A percentile compares a stretch with the other conserved stretches of the same genome.
Conservation (phyloP, 2,113 vertebrate species). For the Mionectes macconnelli region DNA sequence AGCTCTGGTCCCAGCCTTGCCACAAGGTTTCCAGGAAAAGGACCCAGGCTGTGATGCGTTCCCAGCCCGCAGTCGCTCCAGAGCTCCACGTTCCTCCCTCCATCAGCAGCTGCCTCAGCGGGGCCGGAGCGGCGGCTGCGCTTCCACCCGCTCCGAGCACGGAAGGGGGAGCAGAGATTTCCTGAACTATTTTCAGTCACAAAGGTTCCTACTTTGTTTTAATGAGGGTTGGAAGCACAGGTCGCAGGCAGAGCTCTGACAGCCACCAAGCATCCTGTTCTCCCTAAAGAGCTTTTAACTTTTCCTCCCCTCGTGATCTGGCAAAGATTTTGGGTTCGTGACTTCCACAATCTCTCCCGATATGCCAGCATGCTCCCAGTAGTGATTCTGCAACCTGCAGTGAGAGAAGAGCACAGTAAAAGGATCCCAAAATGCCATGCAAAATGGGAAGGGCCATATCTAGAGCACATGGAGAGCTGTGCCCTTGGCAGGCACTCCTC, state of each 20-base stretch:
- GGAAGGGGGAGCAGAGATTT: not conserved
- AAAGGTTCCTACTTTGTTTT: not conserved
- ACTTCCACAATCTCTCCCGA: constrained; percentile 23
- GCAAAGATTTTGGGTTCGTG: not conserved
- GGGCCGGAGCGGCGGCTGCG: not conserved
- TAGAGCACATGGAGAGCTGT: not conserved
- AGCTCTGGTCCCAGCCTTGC: not conserved
- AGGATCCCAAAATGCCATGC: not conserved
- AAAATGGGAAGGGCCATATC: not conserved
- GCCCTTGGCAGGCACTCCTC: not conserved
- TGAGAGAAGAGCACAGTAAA: not conserved
- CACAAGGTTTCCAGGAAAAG: constrained; percentile 40
- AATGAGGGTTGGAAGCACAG: not conserved
- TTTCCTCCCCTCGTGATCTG: not conserved
- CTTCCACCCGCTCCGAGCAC: not conserved
- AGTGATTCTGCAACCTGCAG: constrained; percentile 66
- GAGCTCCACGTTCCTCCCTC: not conserved
- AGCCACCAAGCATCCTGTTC: not conserved
- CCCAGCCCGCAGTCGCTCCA: not conserved
- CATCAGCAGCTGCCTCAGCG: not conserved
- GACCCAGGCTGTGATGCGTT: not conserved
- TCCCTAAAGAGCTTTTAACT: not conserved
- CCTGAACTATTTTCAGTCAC: not conserved
- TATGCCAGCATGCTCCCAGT: not conserved
- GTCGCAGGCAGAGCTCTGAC: not conserved